Conservation (phyloP, 2,113 vertebrate genomes). For the Xenus cinereus region DNA sequence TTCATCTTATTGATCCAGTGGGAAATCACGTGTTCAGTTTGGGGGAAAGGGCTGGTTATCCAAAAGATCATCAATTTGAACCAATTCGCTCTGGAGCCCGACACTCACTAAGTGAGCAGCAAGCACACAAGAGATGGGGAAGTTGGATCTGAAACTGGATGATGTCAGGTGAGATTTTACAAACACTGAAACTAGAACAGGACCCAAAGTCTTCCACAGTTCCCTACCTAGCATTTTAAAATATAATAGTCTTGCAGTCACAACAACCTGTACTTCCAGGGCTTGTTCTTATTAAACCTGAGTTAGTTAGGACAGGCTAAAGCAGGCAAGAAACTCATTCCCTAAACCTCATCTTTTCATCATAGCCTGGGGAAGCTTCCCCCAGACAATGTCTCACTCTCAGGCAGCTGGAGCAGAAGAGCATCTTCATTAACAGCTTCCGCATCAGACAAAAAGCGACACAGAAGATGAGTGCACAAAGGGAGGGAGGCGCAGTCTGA, state of each 20-base stretch:
- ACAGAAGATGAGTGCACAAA: background rate
- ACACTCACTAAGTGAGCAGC: background rate
- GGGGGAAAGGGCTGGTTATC: background rate
- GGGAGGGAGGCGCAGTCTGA: background rate
- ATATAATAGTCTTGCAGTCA: background rate
- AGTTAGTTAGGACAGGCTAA: background rate
- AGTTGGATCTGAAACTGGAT: background rate
- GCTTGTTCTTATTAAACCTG: background rate
- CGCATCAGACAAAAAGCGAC: constrained; percentile 12
- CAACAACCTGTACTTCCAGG: background rate
- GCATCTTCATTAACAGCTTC: constrained; percentile 49
- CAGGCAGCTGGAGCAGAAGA: constrained; percentile 22
- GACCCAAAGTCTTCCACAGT: background rate
- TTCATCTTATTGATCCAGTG: background rate
- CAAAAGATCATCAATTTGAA: background rate
- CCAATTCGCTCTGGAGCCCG: background rate
- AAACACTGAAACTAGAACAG: background rate
- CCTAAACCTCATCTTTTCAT: background rate
- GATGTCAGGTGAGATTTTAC: background rate
- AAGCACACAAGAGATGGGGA: background rate
- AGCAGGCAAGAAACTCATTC: background rate
- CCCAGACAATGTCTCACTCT: background rate
- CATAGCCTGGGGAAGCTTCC: background rate
- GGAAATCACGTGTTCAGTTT: background rate
- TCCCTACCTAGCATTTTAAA: background rate